Conservation (phyloP, 2,113 vertebrate genomes). For the Myotis lucifugus region DNA sequence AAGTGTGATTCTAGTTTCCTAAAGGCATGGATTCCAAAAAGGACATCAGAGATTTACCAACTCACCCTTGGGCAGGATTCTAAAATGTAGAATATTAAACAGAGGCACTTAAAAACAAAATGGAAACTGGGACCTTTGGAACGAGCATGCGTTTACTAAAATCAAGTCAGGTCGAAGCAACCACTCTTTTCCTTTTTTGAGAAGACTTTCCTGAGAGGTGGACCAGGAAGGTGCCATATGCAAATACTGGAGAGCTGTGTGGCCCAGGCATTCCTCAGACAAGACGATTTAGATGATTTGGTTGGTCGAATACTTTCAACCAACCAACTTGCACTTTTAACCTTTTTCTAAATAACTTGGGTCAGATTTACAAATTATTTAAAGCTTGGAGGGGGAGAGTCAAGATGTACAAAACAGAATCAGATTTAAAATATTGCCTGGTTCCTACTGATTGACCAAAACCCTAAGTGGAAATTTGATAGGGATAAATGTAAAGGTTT, state of each 20-base stretch:
- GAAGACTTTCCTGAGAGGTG: background rate
- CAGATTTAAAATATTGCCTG: background rate
- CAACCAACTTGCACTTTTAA: background rate
- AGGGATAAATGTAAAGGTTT: background rate
- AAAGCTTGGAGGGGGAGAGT: background rate
- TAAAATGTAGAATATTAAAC: background rate
- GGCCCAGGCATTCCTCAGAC: background rate
- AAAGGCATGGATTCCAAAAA: background rate
- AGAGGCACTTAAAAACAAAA: background rate
- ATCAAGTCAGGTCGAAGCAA: background rate
- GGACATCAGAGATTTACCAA: background rate
- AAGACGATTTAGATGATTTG: background rate
- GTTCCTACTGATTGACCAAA: background rate
- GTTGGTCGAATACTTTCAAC: background rate
- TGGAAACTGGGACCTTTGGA: background rate
- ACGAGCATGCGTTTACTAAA: background rate
- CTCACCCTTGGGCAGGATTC: background rate
- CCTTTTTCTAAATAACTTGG: conserved; percentile 26
- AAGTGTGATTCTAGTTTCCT: background rate
- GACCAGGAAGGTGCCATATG: background rate
- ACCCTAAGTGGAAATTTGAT: background rate
- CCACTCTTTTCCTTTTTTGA: background rate
- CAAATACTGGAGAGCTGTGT: background rate
- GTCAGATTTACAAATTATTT: background rate
- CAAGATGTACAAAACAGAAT: background rate